Evolutionary conservation across 2,888 invertebrate species (phyloP), one percentile per base, ranked within the genome.

Genomic region (Drosophila austrosaltans): DNA sequence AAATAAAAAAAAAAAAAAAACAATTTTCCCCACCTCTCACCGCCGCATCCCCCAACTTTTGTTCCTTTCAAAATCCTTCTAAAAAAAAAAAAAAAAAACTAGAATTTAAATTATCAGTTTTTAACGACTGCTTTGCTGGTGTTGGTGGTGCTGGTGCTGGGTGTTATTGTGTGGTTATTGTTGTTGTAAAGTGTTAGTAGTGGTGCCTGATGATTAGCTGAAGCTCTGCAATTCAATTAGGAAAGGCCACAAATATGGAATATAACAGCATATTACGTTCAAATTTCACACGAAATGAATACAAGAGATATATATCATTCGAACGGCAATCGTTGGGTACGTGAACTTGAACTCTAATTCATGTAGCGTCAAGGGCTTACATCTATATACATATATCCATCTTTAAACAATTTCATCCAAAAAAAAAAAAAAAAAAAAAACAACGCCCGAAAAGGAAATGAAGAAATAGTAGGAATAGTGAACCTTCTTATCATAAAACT

Each of bases 251-350:
- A 7, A 53, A 56, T 40, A 88, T 87, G 87, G 89, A 84, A 60
- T 77, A 79, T 53, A 69, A 81, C 48, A 79, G 65, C 48, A 59
- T 81, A 54, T 81, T 85, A 76, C 88, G 90, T 62, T 92, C 91
- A 32, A 91, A 91, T 77, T 91, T 91, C 53, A 84, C 79, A 25
- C 87, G 86, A 48, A 72, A 81, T 77, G 90, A 92, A 60, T 91
- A 91, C 65, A 81, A 78, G 40, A 82, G 90, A 79, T 91, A 91
- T 73, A 89, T 91, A 73, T 91, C 91, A 22, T 92, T 66, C 66
- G 92, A 91, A 39, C 89, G 91, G 25, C 91, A 88, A 57, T 81
- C 84, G 42, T 75, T 82, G 80, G 85, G 90, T 90, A 89, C 68
- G 91, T 66, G 67, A 71, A 84, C 85, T 78, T 76, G 75, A 74